Percentiles rank a stretch among this genome's conserved stretches.
These are phyloP conservation scores for Mus minutoides DNA, from an alignment of 2,797 vertebrate genomes.

Conservation along the genomic window DNA sequence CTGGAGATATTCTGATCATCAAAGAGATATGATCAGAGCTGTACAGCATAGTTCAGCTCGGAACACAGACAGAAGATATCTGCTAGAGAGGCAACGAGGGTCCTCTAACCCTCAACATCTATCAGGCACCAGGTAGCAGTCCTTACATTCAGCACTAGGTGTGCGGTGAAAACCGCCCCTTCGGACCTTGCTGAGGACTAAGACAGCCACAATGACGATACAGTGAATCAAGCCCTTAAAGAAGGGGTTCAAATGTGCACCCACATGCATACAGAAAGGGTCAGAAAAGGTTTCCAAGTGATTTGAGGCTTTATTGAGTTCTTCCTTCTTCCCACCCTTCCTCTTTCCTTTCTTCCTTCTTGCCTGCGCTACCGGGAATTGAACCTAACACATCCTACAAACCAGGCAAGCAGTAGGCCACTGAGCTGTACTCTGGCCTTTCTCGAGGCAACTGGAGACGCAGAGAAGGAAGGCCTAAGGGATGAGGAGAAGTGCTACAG, in stretches of 20 bases:
- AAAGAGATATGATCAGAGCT: neutral
- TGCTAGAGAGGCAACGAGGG: neutral
- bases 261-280: neutral
- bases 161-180: neutral
- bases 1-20: slow-evolving; percentile 35
- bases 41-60: neutral
- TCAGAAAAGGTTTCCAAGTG: neutral
- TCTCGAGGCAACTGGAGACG: neutral
- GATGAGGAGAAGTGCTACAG: too few species aligned
- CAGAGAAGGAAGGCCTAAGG: neutral
- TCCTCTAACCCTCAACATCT: neutral
- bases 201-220: neutral
- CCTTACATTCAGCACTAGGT: neutral
- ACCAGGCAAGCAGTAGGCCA: neutral
- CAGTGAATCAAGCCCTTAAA: neutral
- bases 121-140: neutral
- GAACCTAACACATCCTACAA: neutral
- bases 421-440: neutral
- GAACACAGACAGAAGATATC: neutral
- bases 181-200: neutral
- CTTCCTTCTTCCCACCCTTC: neutral
- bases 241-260: too few species aligned
- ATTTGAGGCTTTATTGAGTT: neutral
- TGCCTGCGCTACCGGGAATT: too few species aligned
- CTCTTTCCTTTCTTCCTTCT: too few species aligned